Conservation (phyloP, 2,113 vertebrate genomes). For the Oncorhynchus masou region DNA sequence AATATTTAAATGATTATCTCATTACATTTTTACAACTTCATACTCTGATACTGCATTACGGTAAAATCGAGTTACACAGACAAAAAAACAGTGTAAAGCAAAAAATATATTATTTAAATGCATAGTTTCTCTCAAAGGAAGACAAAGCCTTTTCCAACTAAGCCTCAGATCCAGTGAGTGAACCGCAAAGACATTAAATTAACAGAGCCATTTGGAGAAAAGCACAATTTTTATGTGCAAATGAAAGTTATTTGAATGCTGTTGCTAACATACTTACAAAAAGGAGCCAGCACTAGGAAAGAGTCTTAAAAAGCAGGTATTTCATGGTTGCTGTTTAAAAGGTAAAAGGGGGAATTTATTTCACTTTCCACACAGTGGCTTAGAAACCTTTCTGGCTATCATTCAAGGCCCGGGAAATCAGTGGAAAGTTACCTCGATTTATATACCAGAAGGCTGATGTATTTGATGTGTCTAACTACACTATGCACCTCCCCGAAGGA, state of each 20-base stretch:
- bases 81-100: too few species aligned
- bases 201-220: not conserved
- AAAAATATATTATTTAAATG: not conserved
- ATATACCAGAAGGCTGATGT: constrained; percentile 6
- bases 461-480: not conserved
- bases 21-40: not conserved
- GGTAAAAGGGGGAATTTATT: constrained; percentile 1
- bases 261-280: constrained; percentile 3
- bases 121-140: not conserved
- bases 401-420: constrained; percentile 22
- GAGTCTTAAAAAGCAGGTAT: not conserved
- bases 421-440: constrained; percentile 15
- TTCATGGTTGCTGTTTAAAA: not conserved
- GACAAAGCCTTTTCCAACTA: not conserved
- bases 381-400: not conserved
- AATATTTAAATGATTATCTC: not conserved
- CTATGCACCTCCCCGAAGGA: not conserved
- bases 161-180: not conserved
- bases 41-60: not conserved
- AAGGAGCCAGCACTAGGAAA: not conserved
- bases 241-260: constrained; percentile 4
- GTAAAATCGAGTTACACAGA: not conserved
- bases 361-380: not conserved
- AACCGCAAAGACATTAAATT: constrained; percentile 16
- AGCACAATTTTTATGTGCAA: not conserved